A percentile compares a stretch with the other conserved stretches of the same genome.
phyloP scores from a whole-genome alignment of 1,140 invertebrate genomes.

The Cheumatopsyche charites region DNA sequence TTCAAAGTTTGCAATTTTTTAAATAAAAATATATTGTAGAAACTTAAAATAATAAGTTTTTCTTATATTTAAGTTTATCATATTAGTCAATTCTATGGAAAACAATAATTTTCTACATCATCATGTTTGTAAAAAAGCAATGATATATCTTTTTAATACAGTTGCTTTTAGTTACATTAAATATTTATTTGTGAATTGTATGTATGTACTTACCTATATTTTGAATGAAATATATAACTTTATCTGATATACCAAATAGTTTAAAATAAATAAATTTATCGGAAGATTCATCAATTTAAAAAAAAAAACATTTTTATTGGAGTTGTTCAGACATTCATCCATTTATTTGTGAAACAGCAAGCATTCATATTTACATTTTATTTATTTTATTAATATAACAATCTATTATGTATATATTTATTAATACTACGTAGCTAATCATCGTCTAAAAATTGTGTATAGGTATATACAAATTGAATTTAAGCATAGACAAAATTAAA shows the following conservation, averaged over 20 bases:
- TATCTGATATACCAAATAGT: background rate
- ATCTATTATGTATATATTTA: background rate
- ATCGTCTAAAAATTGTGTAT: slow-evolving; percentile 13
- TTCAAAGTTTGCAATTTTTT: too few species aligned
- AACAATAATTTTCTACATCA: too few species aligned
- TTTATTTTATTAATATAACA: background rate
- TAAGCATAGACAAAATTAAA: background rate
- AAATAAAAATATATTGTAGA: too few species aligned
- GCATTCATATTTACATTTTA: slow-evolving; percentile 11
- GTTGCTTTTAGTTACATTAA: background rate
- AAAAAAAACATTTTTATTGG: too few species aligned
- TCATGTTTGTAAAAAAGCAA: background rate
- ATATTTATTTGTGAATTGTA: too few species aligned
- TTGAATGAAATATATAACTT: too few species aligned
- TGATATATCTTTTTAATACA: background rate
- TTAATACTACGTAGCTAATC: background rate
- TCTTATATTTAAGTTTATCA: too few species aligned
- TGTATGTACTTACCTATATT: too few species aligned
- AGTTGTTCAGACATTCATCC: background rate
- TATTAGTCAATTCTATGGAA: too few species aligned
- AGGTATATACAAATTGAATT: background rate
- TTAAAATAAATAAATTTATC: background rate
- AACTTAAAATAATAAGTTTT: too few species aligned
- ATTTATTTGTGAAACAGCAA: background rate
- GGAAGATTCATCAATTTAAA: too few species aligned